A percentile compares a stretch with the other conserved stretches of the same genome.
These are phyloP conservation scores for Copsychus sechellarum DNA, from an alignment of 2,113 vertebrate species.

Conservation along the genomic window DNA sequence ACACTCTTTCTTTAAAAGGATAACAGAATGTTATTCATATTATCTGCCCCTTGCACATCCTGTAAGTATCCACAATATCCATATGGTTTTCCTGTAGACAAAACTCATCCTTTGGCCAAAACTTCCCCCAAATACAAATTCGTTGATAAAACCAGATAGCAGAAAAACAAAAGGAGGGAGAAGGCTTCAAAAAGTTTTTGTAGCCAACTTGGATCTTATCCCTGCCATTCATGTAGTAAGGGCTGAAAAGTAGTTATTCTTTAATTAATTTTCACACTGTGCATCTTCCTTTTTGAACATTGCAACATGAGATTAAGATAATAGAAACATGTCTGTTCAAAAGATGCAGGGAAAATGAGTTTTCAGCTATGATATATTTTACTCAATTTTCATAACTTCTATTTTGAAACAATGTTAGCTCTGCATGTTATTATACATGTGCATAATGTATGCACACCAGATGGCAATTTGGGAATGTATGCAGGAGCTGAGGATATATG, in stretches of 20 bases:
- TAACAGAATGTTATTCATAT: neutral
- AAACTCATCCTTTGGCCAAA: neutral
- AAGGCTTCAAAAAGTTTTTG: neutral
- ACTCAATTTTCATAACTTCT: neutral
- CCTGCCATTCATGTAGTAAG: neutral
- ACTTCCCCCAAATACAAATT: neutral
- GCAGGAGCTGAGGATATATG: neutral
- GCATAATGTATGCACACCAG: neutral
- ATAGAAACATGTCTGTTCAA: neutral
- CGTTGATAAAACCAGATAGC: neutral
- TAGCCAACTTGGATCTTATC: neutral
- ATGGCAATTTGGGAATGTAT: neutral
- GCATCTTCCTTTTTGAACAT: neutral
- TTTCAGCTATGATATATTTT: neutral
- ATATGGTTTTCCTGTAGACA: neutral
- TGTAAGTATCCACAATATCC: neutral
- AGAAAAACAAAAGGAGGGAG: neutral
- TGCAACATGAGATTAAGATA: neutral
- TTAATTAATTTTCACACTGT: neutral
- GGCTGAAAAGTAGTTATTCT: neutral
- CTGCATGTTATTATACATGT: neutral
- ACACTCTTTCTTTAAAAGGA: neutral
- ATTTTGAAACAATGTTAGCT: slow-evolving; percentile 4
- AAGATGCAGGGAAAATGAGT: neutral
- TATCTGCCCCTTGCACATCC: neutral